These are phyloP conservation scores for Drosophila mimetica DNA, from an alignment of 2,888 invertebrate genomes.

Conservation along the genomic window DNA sequence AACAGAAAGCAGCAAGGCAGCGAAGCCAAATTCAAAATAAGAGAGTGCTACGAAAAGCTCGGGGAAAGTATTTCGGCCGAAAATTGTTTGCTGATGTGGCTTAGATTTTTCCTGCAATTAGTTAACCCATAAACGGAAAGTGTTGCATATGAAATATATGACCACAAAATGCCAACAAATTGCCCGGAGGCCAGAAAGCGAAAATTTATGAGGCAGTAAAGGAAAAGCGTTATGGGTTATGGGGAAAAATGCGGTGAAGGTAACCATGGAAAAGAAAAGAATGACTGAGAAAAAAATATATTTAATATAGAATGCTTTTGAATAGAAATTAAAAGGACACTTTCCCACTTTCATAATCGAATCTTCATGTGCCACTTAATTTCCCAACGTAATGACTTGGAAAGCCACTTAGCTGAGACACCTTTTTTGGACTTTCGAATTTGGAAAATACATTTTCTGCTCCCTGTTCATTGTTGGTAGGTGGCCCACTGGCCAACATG, in stretches of 20 bases:
- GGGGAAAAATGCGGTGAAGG: too few relatives aligned
- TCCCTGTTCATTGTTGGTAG: conserved; percentile 12
- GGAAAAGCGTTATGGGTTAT: too few relatives aligned
- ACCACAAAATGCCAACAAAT: conserved; percentile 33
- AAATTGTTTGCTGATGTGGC: conserved; percentile 62
- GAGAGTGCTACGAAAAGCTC: conserved; percentile 4
- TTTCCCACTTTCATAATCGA: background rate
- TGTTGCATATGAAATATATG: conserved; percentile 40
- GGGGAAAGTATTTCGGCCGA: conserved; percentile 16
- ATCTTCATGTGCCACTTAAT: background rate
- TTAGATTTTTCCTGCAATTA: conserved; percentile 46
- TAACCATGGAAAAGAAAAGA: too few relatives aligned
- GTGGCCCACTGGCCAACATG: conserved; percentile 27
- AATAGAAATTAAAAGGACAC: background rate
- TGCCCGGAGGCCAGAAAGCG: conserved; percentile 12
- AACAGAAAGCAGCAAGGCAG: conserved; percentile 21
- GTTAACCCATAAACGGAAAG: conserved; percentile 39
- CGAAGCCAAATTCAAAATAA: conserved; percentile 10
- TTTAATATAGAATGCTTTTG: background rate
- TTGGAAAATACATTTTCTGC: conserved; percentile 28
- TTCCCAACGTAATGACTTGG: conserved; percentile 9
- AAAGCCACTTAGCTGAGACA: conserved; percentile 18
- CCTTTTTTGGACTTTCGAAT: conserved; percentile 11
- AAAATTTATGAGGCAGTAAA: conserved; percentile 22
- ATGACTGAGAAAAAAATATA: background rate